Conservation (phyloP, 1,140 invertebrate species). For the Drosophila biarmipes region DNA sequence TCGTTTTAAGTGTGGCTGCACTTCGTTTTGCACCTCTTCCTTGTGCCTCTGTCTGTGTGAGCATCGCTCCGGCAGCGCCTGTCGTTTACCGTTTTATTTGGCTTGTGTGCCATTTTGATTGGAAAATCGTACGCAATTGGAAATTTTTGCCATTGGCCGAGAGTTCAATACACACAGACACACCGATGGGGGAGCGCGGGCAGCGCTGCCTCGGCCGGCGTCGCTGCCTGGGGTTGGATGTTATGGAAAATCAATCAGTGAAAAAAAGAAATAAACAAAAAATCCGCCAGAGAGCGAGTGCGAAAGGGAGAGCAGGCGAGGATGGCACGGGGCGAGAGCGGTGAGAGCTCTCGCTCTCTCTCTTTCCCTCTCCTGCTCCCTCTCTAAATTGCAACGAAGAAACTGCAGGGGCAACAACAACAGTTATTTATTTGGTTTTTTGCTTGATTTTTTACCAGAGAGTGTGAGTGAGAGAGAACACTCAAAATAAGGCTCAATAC, state of each 20-base stretch:
- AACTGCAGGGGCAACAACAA: conserved; percentile 52
- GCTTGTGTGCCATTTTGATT: conserved; percentile 73
- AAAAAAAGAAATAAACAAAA: conserved; percentile 32
- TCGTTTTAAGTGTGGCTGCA: not conserved
- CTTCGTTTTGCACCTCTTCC: not conserved
- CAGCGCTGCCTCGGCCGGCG: conserved; percentile 28
- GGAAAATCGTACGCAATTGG: conserved; percentile 81
- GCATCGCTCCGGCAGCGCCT: conserved; percentile 24
- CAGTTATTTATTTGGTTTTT: conserved; percentile 25
- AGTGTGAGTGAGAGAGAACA: conserved; percentile 21
- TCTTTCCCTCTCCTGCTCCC: too few species aligned
- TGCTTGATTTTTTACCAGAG: conserved; percentile 3
- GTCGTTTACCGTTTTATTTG: conserved; percentile 39
- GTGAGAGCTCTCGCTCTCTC: conserved; percentile 19
- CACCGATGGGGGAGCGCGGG: conserved; percentile 1
- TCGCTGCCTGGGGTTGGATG: conserved; percentile 55
- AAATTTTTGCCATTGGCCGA: conserved; percentile 81
- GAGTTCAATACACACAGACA: conserved; percentile 67
- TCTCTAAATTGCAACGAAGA: conserved; percentile 50
- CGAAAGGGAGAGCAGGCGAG: conserved; percentile 8
- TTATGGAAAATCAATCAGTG: conserved; percentile 81
- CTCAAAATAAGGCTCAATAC: conserved; percentile 73
- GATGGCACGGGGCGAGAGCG: conserved; percentile 10
- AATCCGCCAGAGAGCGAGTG: conserved; percentile 3
- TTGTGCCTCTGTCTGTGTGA: conserved; percentile 1